Evolutionary conservation across 2,888 invertebrate species (phyloP).

Genomic region (Mongoloraphidia duomilia): DNA sequence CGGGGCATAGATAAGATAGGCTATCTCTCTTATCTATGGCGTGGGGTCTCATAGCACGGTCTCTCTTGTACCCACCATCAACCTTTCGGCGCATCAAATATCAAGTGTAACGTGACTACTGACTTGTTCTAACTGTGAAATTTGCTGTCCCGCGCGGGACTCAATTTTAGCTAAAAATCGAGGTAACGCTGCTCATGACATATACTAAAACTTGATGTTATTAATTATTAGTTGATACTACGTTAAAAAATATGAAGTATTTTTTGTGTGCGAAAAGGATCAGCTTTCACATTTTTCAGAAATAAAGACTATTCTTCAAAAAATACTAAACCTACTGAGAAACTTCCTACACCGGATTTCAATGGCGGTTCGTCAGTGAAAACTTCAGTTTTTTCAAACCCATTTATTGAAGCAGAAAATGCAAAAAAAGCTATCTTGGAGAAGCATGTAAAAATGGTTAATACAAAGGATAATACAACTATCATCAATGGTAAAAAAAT

Average conservation of each 20-base stretch:
- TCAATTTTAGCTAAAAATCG: not conserved
- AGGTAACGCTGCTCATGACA: not conserved
- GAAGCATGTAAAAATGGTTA: conserved; percentile 86
- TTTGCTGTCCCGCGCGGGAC: not conserved
- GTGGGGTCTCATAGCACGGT: no score
- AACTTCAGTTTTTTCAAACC: conserved; percentile 75
- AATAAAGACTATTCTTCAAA: conserved; percentile 14
- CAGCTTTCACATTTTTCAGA: conserved; percentile 27
- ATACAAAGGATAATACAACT: conserved; percentile 53
- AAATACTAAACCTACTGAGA: conserved; percentile 19
- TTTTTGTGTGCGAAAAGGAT: conserved; percentile 23
- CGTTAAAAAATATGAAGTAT: not conserved
- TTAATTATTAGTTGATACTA: conserved; percentile 18
- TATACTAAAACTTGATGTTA: not conserved
- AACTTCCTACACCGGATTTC: conserved; percentile 50
- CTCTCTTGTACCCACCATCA: no score
- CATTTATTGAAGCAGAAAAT: conserved; percentile 71
- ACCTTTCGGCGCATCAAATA: no score
- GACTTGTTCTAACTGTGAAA: not conserved
- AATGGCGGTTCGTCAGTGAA: conserved; percentile 36
- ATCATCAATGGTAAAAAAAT: conserved; percentile 78
- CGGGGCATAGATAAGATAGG: no score
- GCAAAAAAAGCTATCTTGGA: conserved; percentile 77
- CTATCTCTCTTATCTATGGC: no score
- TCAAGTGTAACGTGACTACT: no score